Percentiles rank a stretch among this genome's conserved stretches.
Evolutionary conservation across 2,113 vertebrate genomes (phyloP).

Genomic region (Gallinago undulata): DNA sequence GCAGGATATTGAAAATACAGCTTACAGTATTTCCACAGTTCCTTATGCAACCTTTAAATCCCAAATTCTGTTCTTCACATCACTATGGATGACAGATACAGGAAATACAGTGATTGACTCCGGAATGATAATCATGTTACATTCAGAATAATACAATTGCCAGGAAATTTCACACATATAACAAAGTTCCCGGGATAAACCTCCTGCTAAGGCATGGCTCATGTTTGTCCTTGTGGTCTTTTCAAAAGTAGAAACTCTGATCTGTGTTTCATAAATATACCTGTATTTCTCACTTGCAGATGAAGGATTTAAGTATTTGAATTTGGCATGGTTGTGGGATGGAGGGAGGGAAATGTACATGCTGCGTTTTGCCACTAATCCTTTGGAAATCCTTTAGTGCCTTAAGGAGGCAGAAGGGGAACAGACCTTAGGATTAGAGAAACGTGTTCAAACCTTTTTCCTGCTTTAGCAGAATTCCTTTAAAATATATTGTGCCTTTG

Average conservation of each 20-base stretch:
- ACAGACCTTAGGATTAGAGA: conserved; percentile 16
- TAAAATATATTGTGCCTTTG: conserved; percentile 36
- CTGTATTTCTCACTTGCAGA: neutral
- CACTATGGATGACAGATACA: neutral
- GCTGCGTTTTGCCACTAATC: conserved; percentile 23
- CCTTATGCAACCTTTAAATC: neutral
- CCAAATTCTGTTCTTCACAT: neutral
- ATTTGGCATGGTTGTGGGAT: neutral
- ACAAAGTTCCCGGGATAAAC: neutral
- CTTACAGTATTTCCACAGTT: neutral
- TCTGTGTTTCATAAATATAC: neutral
- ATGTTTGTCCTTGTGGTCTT: neutral
- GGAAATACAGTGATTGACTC: neutral
- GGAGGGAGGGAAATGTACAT: neutral
- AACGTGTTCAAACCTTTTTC: conserved; percentile 37
- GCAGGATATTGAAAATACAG: neutral
- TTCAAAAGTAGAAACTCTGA: neutral
- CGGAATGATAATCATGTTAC: neutral
- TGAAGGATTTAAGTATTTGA: neutral
- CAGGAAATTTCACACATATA: neutral
- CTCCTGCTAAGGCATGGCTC: neutral
- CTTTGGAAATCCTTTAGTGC: conserved; percentile 66
- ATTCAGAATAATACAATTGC: neutral
- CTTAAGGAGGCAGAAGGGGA: conserved; percentile 57
- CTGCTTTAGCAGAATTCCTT: conserved; percentile 27